Evolutionary conservation across 2,888 invertebrate genomes (phyloP).

Genomic region (Trilocha varians): DNA sequence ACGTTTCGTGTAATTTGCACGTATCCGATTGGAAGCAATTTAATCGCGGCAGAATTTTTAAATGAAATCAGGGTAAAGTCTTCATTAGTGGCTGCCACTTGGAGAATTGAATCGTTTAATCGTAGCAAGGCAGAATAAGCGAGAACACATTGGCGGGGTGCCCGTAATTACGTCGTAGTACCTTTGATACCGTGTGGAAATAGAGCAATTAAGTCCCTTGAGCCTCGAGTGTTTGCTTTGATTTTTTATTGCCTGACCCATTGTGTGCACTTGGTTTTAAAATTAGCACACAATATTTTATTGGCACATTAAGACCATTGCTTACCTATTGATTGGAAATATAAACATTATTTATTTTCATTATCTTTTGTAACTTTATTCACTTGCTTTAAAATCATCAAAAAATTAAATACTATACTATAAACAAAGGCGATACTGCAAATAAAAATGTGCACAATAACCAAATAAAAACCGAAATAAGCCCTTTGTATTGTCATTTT

Average conservation of each 20-base stretch:
- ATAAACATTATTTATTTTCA: too few relatives aligned
- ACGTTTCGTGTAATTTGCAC: too few relatives aligned
- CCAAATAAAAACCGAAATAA: too few relatives aligned
- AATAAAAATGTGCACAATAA: too few relatives aligned
- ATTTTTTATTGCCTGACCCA: slow-evolving; percentile 30
- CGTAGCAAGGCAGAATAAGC: slow-evolving; percentile 30
- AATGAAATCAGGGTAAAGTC: slow-evolving; percentile 24
- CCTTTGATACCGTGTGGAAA: slow-evolving; percentile 44
- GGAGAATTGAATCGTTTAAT: slow-evolving; percentile 59
- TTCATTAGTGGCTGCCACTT: slow-evolving; percentile 51
- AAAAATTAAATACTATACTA: too few relatives aligned
- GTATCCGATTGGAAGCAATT: slow-evolving; percentile 3
- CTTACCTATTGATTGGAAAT: too few relatives aligned
- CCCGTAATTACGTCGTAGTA: slow-evolving; percentile 42
- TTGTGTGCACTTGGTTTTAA: slow-evolving; percentile 23
- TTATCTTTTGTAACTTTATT: too few relatives aligned
- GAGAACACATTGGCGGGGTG: slow-evolving; percentile 39
- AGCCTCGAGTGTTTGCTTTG: slow-evolving; percentile 32
- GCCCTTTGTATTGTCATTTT: too few relatives aligned
- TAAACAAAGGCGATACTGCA: too few relatives aligned
- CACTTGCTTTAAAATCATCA: too few relatives aligned
- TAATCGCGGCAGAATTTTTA: slow-evolving; percentile 5
- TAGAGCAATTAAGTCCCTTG: slow-evolving; percentile 40
- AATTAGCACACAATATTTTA: too few relatives aligned
- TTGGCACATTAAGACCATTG: too few relatives aligned